These are phyloP conservation scores for Lasaia peninsularis DNA, from an alignment of 1,140 invertebrate species.

Conservation along the genomic window DNA sequence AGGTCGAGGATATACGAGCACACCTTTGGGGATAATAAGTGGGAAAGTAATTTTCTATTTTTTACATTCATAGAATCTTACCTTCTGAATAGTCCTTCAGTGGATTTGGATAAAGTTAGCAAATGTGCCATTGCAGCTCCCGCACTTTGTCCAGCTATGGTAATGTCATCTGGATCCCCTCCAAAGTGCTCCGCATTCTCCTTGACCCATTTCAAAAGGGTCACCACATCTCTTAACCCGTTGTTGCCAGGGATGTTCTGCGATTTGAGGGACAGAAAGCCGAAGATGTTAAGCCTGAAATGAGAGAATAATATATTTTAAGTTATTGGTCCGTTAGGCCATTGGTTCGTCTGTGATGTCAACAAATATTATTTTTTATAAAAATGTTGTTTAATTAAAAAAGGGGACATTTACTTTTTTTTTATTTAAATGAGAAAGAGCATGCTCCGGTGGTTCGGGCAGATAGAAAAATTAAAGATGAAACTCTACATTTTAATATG, in stretches of 20 bases:
- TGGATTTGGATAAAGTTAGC: background rate
- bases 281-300: slow-evolving; percentile 1
- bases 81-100: background rate
- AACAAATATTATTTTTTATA: too few species aligned
- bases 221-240: background rate
- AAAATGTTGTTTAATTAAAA: too few species aligned
- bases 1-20: too few species aligned
- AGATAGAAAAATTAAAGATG: too few species aligned
- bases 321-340: too few species aligned
- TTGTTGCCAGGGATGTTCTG: background rate
- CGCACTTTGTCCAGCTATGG: background rate
- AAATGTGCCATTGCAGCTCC: background rate
- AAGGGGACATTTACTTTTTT: too few species aligned
- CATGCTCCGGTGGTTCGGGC: too few species aligned
- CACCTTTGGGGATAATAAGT: too few species aligned
- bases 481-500: too few species aligned
- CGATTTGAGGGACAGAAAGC: background rate
- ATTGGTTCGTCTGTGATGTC: too few species aligned
- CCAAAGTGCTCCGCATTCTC: background rate
- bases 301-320: background rate
- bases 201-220: background rate
- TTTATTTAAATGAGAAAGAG: too few species aligned
- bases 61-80: background rate
- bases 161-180: background rate
- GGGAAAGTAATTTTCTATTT: too few species aligned